Base-by-base conservation (phyloP, 1,140 invertebrate species). In the Fopius arisanus region DNA sequence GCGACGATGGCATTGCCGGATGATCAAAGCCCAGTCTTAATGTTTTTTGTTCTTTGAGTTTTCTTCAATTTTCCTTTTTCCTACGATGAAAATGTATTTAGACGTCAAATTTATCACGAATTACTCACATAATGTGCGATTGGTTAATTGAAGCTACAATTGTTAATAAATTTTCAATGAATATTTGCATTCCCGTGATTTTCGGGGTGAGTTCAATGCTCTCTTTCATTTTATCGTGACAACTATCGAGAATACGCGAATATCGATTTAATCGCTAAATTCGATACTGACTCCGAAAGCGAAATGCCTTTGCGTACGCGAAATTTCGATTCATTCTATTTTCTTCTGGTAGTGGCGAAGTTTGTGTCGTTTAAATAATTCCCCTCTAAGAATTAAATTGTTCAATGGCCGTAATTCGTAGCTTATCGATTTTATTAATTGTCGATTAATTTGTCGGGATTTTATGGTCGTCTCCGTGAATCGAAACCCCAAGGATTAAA, bases 271-370 rank as follows among this genome's bases (percentile, higher is more conserved):
- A 43, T 72, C 43, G 28, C 33, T 71, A 76, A n/a, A 71, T 76
- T 67, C 48, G 75, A 76, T 76, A 76, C 75, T 76, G 75, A 73
- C 75, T 76, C 75, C 75, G 72, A 71, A 73, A 76, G 71, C 75
- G 75, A 73, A 68, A 37, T 26, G 31, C 21, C 28, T 66, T 31
- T 65, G 23, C 23, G 10, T 29, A 31, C 33, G 5, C 33, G n/a
- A 33, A 70, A 23, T 67, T 21, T 74, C 19, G 2, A 43, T 31
- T 48, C 6, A 48, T 70, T 74, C 26, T 37, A 40, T 65, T 66
- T 43, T 14, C 26, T 65, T 31, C 33, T 65, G 12, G 4, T 29
- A 16, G 37, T 21, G 51, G 28, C 33, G 54, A 62, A 14, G 29
- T 10, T 65, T 33, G 6, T 19, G 26, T 26, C 23, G 6, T 59